Base-by-base conservation (phyloP, 2,797 vertebrate species). In the Tolypeutes matacus region DNA sequence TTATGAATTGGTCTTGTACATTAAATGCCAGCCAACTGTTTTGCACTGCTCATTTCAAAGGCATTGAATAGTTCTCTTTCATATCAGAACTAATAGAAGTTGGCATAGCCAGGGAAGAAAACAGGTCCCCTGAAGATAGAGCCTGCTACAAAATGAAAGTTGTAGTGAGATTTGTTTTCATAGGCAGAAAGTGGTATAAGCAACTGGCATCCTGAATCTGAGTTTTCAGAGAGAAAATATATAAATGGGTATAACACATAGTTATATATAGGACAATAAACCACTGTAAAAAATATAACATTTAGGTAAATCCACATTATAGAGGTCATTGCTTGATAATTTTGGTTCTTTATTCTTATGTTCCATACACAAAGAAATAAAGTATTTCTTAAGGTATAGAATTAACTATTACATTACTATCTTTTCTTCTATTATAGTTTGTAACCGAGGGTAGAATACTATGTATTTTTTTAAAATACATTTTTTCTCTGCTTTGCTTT, bases 81-180 rank as follows among this genome's bases (percentile, higher is more conserved):
- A 0, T 36, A 64, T 83, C 92, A 96, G 51, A 93, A 73, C 42
- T 95, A 97, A 95, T 80, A 94, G 67, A 93, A 88, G 27, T 29
- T 93, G 91, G 46, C 51, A 65, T 49, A 65, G 42, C 21, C 27
- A 21, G 73, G 51, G 25, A 92, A 77, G 64, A 82, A 95, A 95
- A 89, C 58, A 5, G 18, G 42, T 8, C 23, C 49, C 76, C 60
- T 80, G 36, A 75, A 95, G 82, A 95, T 20, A 80, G 60, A 92
- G 31, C 29, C 73, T 17, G 53, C 58, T 83, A 1, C 10, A 90
- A 67, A 92, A 83, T 90, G 49, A 96, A 93, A 94, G 36, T 65
- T 85, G 27, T 51, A 86, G 76, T 96, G 29, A 82, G 56, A 94
- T 75, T 60, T 93, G 62, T 85, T 96, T 94, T 93, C 23, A 29